phyloP scores from a whole-genome alignment of 2,888 invertebrate genomes.

The Uropetala carovei region DNA sequence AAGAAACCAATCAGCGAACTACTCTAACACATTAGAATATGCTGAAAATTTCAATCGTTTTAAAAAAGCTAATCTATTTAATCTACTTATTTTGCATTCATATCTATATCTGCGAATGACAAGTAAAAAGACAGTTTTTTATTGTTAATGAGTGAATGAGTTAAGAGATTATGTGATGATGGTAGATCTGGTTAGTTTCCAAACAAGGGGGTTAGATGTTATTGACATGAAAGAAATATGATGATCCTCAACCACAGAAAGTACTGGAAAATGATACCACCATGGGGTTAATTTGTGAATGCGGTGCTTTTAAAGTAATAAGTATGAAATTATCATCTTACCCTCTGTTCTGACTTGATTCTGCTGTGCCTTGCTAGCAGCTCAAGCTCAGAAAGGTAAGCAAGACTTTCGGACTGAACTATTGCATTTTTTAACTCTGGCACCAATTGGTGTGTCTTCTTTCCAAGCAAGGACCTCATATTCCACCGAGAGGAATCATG shows the following conservation, averaged over 20 bases:
- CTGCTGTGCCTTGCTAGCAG: conserved; percentile 76
- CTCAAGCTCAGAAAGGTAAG: conserved; percentile 76
- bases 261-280: background rate
- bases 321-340: conserved; percentile 72
- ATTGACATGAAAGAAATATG: conserved; percentile 26
- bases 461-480: conserved; percentile 69
- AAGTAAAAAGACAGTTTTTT: conserved; percentile 26
- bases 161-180: background rate
- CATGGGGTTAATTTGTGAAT: conserved; percentile 54
- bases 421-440: conserved; percentile 77
- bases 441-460: conserved; percentile 72
- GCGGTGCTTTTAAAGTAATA: conserved; percentile 47
- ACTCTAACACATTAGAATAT: conserved; percentile 8
- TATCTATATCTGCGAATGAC: conserved; percentile 44
- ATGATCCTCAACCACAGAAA: conserved; percentile 39
- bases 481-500: conserved; percentile 58
- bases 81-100: conserved; percentile 58
- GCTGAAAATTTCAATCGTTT: background rate
- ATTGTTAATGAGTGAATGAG: conserved; percentile 30
- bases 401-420: conserved; percentile 77
- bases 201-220: conserved; percentile 19
- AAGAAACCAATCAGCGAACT: conserved; percentile 1
- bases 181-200: background rate
- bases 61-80: conserved; percentile 39
- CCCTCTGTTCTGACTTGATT: conserved; percentile 77